These are phyloP conservation scores for Antigone vipio DNA, from an alignment of 2,113 vertebrate species.

Conservation along the genomic window DNA sequence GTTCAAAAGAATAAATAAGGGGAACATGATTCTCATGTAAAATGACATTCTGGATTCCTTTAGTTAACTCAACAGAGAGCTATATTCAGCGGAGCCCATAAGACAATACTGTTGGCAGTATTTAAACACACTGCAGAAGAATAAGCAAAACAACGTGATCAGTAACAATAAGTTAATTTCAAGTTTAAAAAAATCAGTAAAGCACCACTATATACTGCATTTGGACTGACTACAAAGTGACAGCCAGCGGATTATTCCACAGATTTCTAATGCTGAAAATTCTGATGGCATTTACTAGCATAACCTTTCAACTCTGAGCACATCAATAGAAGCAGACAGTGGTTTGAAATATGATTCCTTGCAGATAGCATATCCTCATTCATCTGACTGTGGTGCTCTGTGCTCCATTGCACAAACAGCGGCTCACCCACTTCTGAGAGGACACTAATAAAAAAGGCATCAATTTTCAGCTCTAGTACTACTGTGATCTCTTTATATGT, in stretches of 20 bases:
- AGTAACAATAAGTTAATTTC: slow-evolving; percentile 70
- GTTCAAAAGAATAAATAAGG: slow-evolving; percentile 71
- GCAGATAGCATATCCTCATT: slow-evolving; percentile 84
- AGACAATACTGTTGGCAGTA: slow-evolving; percentile 31
- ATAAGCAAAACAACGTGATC: slow-evolving; percentile 45
- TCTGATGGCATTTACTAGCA: slow-evolving; percentile 82
- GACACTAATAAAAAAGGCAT: slow-evolving; percentile 90
- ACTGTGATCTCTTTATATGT: slow-evolving; percentile 90
- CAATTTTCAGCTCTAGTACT: slow-evolving; percentile 85
- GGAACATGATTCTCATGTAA: slow-evolving; percentile 55
- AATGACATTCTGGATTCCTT: slow-evolving; percentile 47
- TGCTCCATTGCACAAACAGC: slow-evolving; percentile 81
- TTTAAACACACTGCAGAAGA: slow-evolving; percentile 18
- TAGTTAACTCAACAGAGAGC: slow-evolving; percentile 43
- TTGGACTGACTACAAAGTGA: slow-evolving; percentile 71
- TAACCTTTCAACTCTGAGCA: slow-evolving; percentile 85
- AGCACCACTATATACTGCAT: slow-evolving; percentile 11
- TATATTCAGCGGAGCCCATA: slow-evolving; percentile 34
- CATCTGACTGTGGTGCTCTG: slow-evolving; percentile 80
- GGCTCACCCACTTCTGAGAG: slow-evolving; percentile 82
- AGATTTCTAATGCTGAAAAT: slow-evolving; percentile 79
- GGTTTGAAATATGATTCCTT: slow-evolving; percentile 87
- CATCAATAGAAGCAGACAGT: slow-evolving; percentile 83
- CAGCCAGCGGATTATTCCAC: slow-evolving; percentile 73
- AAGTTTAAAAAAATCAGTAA: slow-evolving; percentile 59